These are phyloP conservation scores for Hydraecia micacea DNA, from an alignment of 2,888 invertebrate genomes.

Conservation along the genomic window DNA sequence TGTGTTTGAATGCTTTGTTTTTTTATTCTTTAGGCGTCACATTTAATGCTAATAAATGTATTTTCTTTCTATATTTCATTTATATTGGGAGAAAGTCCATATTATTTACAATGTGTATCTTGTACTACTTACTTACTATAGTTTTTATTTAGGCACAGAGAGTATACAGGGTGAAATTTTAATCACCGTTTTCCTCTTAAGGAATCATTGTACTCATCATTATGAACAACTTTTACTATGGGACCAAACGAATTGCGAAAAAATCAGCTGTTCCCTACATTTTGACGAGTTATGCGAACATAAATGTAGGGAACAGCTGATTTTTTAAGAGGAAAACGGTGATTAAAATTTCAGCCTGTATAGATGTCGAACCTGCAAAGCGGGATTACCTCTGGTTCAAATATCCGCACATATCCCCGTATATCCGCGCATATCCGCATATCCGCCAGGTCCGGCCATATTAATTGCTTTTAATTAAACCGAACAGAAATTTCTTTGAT, in stretches of 20 bases:
- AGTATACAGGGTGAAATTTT: too few relatives aligned
- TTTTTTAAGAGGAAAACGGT: too few relatives aligned
- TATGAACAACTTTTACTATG: too few relatives aligned
- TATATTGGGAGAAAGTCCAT: not conserved
- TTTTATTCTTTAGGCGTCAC: not conserved
- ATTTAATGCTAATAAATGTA: not conserved
- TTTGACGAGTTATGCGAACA: too few relatives aligned
- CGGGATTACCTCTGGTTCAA: conserved; percentile 7
- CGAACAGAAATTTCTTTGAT: conserved; percentile 39
- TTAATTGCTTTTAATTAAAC: conserved; percentile 61
- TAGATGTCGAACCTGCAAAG: conserved; percentile 8
- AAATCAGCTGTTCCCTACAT: too few relatives aligned
- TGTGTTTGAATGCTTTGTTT: not conserved
- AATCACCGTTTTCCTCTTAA: too few relatives aligned
- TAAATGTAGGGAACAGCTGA: too few relatives aligned
- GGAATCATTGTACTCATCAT: too few relatives aligned
- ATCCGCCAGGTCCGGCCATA: conserved; percentile 24
- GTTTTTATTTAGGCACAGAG: not conserved
- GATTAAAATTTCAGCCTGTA: too few relatives aligned
- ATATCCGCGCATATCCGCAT: conserved; percentile 30
- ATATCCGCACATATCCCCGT: conserved; percentile 22
- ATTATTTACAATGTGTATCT: not conserved
- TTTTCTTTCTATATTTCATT: not conserved
- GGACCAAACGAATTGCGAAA: too few relatives aligned
- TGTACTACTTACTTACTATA: not conserved